These are phyloP conservation scores for Zaprionus bogoriensis DNA, from an alignment of 2,888 invertebrate genomes.

Conservation along the genomic window DNA sequence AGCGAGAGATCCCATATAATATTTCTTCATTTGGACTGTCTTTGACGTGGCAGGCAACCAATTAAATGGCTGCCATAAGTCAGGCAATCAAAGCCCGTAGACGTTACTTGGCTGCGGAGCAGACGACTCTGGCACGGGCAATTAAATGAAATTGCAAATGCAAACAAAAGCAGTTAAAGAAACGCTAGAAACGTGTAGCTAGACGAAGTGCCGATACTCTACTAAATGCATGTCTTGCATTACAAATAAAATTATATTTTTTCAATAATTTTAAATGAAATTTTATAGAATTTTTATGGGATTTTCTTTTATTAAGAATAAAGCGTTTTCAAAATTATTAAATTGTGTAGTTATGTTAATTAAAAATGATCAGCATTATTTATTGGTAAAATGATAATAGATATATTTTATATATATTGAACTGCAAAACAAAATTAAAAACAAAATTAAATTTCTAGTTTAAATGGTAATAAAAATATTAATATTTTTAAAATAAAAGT, in stretches of 20 bases:
- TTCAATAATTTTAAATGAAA: too few relatives aligned
- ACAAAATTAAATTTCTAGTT: not conserved
- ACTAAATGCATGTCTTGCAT: too few relatives aligned
- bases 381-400: too few relatives aligned
- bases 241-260: too few relatives aligned
- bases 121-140: constrained; percentile 42
- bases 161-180: constrained; percentile 38
- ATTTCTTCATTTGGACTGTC: constrained; percentile 66
- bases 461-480: not conserved
- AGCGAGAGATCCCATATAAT: constrained; percentile 32
- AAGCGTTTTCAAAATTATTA: too few relatives aligned
- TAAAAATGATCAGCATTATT: too few relatives aligned
- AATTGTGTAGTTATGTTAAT: too few relatives aligned
- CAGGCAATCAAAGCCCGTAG: constrained; percentile 61
- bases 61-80: constrained; percentile 67
- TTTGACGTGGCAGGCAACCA: constrained; percentile 66
- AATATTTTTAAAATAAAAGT: too few relatives aligned
- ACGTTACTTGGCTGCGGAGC: constrained; percentile 11
- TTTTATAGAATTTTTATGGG: too few relatives aligned
- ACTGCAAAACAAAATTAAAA: not conserved
- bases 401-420: too few relatives aligned
- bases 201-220: constrained; percentile 34
- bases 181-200: not conserved
- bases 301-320: too few relatives aligned
- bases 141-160: constrained; percentile 64